A percentile compares a stretch with the other conserved stretches of the same genome.
Conservation (phyloP, 2,888 invertebrate species). For the Agriopis aurantiaria region DNA sequence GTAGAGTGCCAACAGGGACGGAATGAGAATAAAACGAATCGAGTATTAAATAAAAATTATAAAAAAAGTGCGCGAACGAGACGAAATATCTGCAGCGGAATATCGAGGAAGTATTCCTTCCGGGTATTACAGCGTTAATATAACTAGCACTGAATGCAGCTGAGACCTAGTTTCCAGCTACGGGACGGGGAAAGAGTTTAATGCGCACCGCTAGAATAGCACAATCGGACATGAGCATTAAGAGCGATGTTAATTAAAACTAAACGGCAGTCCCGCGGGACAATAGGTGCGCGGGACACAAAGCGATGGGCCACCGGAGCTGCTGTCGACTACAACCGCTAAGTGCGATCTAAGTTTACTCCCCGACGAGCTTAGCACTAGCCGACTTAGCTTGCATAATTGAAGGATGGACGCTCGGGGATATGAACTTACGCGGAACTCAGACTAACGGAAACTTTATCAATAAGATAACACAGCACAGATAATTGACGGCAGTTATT, state of each 20-base stretch:
- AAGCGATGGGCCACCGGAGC: slow-evolving; percentile 70
- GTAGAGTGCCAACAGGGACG: slow-evolving; percentile 25
- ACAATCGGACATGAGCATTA: slow-evolving; percentile 70
- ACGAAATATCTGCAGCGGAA: slow-evolving; percentile 54
- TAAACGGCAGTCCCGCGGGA: slow-evolving; percentile 67
- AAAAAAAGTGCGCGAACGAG: slow-evolving; percentile 43
- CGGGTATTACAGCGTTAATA: slow-evolving; percentile 65
- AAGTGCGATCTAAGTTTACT: slow-evolving; percentile 67
- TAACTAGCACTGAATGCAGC: slow-evolving; percentile 66
- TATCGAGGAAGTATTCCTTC: slow-evolving; percentile 61
- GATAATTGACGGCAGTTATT: background rate
- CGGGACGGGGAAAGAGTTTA: slow-evolving; percentile 55
- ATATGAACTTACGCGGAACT: slow-evolving; percentile 37
- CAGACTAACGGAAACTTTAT: slow-evolving; percentile 19
- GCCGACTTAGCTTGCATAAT: slow-evolving; percentile 46
- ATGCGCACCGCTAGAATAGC: slow-evolving; percentile 56
- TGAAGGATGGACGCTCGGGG: slow-evolving; percentile 44
- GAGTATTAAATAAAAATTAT: slow-evolving; percentile 51
- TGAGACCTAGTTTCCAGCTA: slow-evolving; percentile 60
- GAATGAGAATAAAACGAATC: slow-evolving; percentile 33
- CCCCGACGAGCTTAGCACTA: slow-evolving; percentile 56
- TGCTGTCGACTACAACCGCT: slow-evolving; percentile 68
- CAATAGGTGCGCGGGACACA: slow-evolving; percentile 69
- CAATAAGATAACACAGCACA: slow-evolving; percentile 6
- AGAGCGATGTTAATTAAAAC: slow-evolving; percentile 79